Evolutionary conservation across 2,797 vertebrate genomes (phyloP).

Genomic region (Knipowitschia caucasica): DNA sequence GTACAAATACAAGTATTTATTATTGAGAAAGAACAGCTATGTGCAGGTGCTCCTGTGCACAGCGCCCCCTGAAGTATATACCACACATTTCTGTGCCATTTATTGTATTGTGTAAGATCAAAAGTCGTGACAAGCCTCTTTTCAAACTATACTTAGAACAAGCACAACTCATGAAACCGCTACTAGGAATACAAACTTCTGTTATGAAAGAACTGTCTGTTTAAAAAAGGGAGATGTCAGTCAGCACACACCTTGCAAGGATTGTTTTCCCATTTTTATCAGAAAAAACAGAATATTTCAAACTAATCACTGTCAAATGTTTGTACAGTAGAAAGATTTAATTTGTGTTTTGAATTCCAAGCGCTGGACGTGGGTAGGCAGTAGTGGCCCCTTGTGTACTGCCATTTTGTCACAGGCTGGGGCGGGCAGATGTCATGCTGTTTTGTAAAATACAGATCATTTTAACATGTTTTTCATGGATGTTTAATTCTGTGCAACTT

Average conservation of each 20-base stretch:
- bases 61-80: constrained; percentile 23
- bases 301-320: constrained; percentile 63
- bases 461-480: constrained; percentile 70
- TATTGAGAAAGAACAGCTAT: too few relatives aligned
- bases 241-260: constrained; percentile 38
- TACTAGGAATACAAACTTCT: constrained; percentile 37
- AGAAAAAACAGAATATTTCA: constrained; percentile 45
- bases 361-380: constrained; percentile 44
- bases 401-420: constrained; percentile 39
- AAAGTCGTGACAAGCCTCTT: constrained; percentile 21
- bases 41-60: too few relatives aligned
- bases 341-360: constrained; percentile 53
- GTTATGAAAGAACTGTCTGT: constrained; percentile 33
- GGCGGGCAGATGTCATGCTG: constrained; percentile 39
- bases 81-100: constrained; percentile 15
- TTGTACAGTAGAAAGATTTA: constrained; percentile 61
- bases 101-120: constrained; percentile 9
- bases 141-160: constrained; percentile 37
- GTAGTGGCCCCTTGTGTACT: constrained; percentile 33
- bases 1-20: too few relatives aligned
- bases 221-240: constrained; percentile 43
- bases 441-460: constrained; percentile 50
- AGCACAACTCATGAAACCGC: constrained; percentile 61
- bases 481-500: constrained; percentile 79
- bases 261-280: constrained; percentile 40